Conservation (phyloP, 2,888 invertebrate genomes). For the Seira musarum region DNA sequence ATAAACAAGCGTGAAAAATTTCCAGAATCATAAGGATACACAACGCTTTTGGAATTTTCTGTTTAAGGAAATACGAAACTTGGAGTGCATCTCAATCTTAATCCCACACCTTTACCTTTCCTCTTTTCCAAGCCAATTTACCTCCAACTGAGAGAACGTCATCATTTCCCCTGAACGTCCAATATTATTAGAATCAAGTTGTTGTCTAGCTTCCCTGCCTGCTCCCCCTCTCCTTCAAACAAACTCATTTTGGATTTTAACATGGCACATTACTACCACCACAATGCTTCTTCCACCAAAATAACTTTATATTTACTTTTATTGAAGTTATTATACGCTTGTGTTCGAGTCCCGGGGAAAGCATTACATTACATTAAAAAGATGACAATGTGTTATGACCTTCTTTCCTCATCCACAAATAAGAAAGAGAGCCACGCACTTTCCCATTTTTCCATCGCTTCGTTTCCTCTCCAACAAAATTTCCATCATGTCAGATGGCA, state of each 20-base stretch:
- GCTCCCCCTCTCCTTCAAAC: no score
- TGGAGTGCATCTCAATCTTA: no score
- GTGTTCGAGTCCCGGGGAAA: background rate
- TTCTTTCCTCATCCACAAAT: background rate
- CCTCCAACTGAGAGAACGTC: background rate
- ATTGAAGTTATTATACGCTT: background rate
- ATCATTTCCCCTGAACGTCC: background rate
- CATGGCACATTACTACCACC: no score
- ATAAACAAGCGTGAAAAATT: no score
- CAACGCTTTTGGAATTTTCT: no score
- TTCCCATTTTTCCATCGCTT: background rate
- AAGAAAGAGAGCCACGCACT: background rate
- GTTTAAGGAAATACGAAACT: no score
- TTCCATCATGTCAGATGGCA: no score
- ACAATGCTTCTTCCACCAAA: background rate
- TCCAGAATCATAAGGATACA: no score
- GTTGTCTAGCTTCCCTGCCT: no score
- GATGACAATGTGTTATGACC: background rate
- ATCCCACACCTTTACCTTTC: background rate
- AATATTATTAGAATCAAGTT: background rate
- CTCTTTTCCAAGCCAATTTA: background rate
- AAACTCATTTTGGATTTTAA: no score
- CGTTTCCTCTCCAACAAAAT: no score
- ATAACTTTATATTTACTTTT: background rate
- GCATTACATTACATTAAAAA: background rate